Evolutionary conservation across 1,140 invertebrate genomes (phyloP), one percentile per base, ranked within the genome.

Genomic region (Belonocnema kinseyi): DNA sequence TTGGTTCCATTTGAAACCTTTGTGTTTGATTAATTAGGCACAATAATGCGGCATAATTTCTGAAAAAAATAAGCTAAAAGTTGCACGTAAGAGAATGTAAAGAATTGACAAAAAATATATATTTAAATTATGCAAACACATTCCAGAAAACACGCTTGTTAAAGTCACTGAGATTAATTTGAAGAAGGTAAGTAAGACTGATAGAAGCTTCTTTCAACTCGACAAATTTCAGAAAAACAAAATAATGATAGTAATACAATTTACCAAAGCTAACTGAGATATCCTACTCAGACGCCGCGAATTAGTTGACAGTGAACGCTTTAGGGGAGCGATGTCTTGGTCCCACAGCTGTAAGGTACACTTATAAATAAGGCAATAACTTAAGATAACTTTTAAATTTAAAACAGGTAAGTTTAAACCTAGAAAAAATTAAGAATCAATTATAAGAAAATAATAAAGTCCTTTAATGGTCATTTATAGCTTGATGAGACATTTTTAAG

Each of bases 241-340:
- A 66, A 66, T 66, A 16, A 40, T 40, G 33, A 66, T 83, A 58
- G 46, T 70, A 83, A 78, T 72, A 75, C 73, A 82, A 87, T 91
- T 95, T 95, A 95, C 94, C 94, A 94, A 92, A 91, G 95, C 94
- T 91, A 96, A 93, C 91, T 96, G 94, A 88, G 95, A 95, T 92
- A 97, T 96, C 91, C 95, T 93, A 93, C 95, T 96, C 91, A 96
- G 95, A 92, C 94, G 93, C 87, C 95, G 93, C 90, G 95, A 95
- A 90, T 94, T 93, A 86, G 93, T 92, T 77, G 95, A 94, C 79
- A 96, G 93, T 85, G 94, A 95, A 90, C 94, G 93, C 93, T 96
- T 96, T 88, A 96, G 92, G 88, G 95, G 95, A 87, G 94, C 94
- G 90, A 97, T 96, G 91, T 97, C 95, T 93, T 96, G 95, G 93